A percentile compares a stretch with the other conserved stretches of the same genome.
phyloP scores from a whole-genome alignment of 2,113 vertebrate genomes.

The Platichthys stellatus region DNA sequence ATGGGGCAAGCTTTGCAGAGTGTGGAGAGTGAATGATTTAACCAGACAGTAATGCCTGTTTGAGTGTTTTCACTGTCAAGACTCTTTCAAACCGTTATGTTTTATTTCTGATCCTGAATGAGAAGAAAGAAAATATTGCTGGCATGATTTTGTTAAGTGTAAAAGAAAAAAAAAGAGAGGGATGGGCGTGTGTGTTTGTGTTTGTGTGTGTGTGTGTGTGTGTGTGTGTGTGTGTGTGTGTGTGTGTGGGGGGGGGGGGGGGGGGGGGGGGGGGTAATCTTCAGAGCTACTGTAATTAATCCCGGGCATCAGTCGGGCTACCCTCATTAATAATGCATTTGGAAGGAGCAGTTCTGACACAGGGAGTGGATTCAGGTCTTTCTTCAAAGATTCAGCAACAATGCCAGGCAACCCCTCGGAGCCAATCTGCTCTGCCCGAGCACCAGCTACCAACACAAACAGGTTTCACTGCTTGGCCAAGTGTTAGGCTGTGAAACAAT shows the following conservation, averaged over 20 bases:
- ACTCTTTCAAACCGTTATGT: slow-evolving; percentile 5
- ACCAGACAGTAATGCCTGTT: slow-evolving; percentile 6
- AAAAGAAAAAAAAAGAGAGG: background rate
- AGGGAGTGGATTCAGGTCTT: slow-evolving; percentile 56
- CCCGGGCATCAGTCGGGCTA: slow-evolving; percentile 60
- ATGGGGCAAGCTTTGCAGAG: background rate
- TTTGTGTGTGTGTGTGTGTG: background rate
- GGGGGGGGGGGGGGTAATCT: background rate
- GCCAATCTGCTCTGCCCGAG: slow-evolving; percentile 51
- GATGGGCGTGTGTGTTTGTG: no score
- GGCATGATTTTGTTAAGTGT: slow-evolving; percentile 7
- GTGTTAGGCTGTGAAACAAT: slow-evolving; percentile 7
- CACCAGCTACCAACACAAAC: slow-evolving; percentile 19
- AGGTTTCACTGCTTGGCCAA: slow-evolving; percentile 5
- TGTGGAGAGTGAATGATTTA: slow-evolving; percentile 26
- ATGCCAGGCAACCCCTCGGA: slow-evolving; percentile 61
- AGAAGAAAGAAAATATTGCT: slow-evolving; percentile 14
- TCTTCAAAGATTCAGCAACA: slow-evolving; percentile 63
- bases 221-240: background rate
- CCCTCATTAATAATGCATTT: slow-evolving; percentile 78
- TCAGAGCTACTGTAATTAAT: slow-evolving; percentile 74
- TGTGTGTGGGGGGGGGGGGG: no score
- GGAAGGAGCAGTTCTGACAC: slow-evolving; percentile 59
- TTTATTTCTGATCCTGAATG: slow-evolving; percentile 31
- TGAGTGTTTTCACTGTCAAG: slow-evolving; percentile 8